Conservation (phyloP, 2,797 vertebrate genomes). For the Sebastes steindachneri region DNA sequence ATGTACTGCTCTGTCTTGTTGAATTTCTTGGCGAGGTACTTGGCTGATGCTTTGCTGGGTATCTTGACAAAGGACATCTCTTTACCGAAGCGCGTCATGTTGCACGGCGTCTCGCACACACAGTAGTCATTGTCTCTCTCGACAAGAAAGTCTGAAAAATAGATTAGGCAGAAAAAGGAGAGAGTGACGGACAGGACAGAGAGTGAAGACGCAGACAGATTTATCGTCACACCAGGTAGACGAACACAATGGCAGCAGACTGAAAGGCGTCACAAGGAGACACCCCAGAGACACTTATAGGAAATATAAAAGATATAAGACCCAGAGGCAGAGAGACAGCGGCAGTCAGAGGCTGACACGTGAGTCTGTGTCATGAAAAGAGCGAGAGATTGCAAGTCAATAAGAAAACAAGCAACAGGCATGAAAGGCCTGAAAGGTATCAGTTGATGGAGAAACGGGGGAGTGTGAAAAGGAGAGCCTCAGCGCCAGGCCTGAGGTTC, state of each 20-base stretch:
- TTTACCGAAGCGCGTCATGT: constrained; percentile 93
- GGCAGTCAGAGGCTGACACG: constrained; percentile 12
- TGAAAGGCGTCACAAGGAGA: constrained; percentile 8
- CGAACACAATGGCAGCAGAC: constrained; percentile 40
- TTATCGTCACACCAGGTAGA: constrained; percentile 19
- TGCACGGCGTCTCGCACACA: constrained; percentile 94
- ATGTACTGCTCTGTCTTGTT: constrained; percentile 98
- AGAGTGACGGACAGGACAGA: not conserved
- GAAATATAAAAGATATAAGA: constrained; percentile 29
- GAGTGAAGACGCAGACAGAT: constrained; percentile 22
- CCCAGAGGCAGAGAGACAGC: constrained; percentile 12
- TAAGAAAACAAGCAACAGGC: constrained; percentile 50
- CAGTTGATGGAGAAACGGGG: constrained; percentile 41
- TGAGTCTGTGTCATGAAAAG: constrained; percentile 17
- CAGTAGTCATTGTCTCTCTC: constrained; percentile 96
- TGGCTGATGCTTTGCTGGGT: constrained; percentile 96
- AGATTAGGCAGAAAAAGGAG: not conserved
- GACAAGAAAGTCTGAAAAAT: constrained; percentile 91
- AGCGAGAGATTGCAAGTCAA: constrained; percentile 36
- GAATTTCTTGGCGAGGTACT: constrained; percentile 97
- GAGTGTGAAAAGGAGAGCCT: constrained; percentile 24
- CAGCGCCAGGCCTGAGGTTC: constrained; percentile 13
- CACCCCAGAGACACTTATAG: constrained; percentile 31
- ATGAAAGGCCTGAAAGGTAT: constrained; percentile 54
- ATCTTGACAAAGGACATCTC: constrained; percentile 98